phyloP scores from a whole-genome alignment of 2,888 invertebrate species.

The Formica aserva region DNA sequence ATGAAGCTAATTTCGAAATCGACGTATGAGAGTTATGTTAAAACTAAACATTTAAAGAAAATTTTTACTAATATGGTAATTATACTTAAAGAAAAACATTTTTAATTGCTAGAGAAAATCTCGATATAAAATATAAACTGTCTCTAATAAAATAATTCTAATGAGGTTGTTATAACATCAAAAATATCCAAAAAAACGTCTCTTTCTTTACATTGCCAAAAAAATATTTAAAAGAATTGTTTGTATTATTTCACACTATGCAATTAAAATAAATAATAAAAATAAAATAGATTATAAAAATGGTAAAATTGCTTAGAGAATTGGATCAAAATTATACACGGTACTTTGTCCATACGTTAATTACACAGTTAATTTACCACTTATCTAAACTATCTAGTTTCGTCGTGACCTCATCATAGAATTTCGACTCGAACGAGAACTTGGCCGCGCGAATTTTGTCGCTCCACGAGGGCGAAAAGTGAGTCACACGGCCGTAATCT shows the following conservation, averaged over 20 bases:
- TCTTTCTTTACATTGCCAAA: background rate
- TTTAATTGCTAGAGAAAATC: background rate
- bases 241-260: background rate
- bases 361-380: background rate
- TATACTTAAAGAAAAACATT: background rate
- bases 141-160: conserved; percentile 7
- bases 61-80: background rate
- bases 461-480: conserved; percentile 60
- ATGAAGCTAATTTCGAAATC: background rate
- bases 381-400: conserved; percentile 13
- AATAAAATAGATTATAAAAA: background rate
- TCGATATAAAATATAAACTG: background rate
- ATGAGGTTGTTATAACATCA: background rate
- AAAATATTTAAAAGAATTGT: background rate
- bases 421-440: conserved; percentile 20
- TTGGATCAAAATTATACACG: background rate
- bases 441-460: conserved; percentile 63
- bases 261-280: background rate
- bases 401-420: background rate
- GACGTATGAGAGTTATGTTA: background rate
- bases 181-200: background rate
- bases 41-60: background rate
- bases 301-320: background rate
- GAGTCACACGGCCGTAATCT: conserved; percentile 71
- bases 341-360: background rate